phyloP scores from a whole-genome alignment of 2,888 invertebrate species.

The Creontiades dilutus region DNA sequence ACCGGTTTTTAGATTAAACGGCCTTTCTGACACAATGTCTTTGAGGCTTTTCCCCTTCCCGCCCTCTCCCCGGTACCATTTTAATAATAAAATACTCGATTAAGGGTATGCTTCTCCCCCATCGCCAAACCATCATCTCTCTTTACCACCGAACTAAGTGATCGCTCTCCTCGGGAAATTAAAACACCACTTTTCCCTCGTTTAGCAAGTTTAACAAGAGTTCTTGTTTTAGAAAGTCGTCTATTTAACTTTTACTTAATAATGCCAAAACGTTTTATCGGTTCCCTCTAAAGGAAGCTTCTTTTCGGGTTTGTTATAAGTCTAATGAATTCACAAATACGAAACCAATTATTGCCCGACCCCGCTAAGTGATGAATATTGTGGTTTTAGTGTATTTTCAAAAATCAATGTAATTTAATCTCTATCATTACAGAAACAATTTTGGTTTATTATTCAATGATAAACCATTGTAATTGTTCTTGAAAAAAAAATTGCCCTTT shows the following conservation, averaged over 20 bases:
- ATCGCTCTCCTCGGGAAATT: constrained; percentile 63
- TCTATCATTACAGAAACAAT: too few relatives aligned
- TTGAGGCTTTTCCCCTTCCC: constrained; percentile 59
- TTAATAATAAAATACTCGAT: constrained; percentile 71
- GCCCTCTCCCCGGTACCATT: constrained; percentile 42
- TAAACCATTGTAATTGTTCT: too few relatives aligned
- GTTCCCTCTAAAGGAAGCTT: not conserved
- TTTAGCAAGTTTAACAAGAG: constrained; percentile 62
- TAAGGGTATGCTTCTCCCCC: constrained; percentile 52
- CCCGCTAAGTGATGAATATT: not conserved
- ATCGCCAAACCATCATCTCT: constrained; percentile 27
- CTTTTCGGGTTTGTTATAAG: constrained; percentile 33
- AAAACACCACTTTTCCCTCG: constrained; percentile 70
- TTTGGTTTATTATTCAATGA: too few relatives aligned
- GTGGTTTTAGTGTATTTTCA: not conserved
- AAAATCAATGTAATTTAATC: not conserved
- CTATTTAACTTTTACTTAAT: constrained; percentile 49
- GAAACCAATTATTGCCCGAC: not conserved
- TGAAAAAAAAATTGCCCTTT: too few relatives aligned
- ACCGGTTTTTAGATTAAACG: constrained; percentile 70
- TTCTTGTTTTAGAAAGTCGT: constrained; percentile 54
- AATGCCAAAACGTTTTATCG: constrained; percentile 67
- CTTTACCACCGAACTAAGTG: constrained; percentile 60
- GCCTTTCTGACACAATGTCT: constrained; percentile 68
- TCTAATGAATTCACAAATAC: constrained; percentile 43